Base-by-base conservation (phyloP, 2,888 invertebrate genomes). In the Nomada ferruginata region DNA sequence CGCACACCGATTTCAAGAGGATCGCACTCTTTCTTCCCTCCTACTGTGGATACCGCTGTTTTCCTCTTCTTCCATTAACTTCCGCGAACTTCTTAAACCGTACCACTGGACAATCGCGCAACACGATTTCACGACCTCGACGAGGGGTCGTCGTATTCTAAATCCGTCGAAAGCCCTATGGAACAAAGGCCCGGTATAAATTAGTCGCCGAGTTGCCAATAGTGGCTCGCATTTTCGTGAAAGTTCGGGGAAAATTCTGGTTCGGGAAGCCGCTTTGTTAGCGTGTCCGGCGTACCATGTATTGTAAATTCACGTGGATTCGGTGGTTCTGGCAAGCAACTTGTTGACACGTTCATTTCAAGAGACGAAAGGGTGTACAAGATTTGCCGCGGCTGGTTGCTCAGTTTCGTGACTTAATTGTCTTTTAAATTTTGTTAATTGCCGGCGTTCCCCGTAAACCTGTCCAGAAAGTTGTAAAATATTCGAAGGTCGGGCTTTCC, bases 281-380 rank as follows among this genome's bases (percentile, higher is more conserved):
- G 44, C n/a, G 18, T 3, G 18, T 0, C 15, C 9, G 18, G 36
- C 10, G 20, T 9, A 55, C 5, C 65, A 26, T 9, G 29, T n/a
- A n/a, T n/a, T n/a, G n/a, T 2, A 20, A 59, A 47, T 74, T 75
- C 42, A 18, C 68, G 13, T 29, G 23, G 29, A 2, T 20, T 5
- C 64, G 7, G 13, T 52, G 7, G 13, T 60, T 57, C 64, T 59
- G 36, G 59, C 64, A 36, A 36, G 20, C 74, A 65, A 76, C 72
- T 72, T 76, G 76, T 72, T 64, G 76, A 64, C 57, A 18, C 60
- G 50, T 29, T 59, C 26, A 55, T 64, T 36, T n/a, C 57, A 44
- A 26, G n/a, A 44, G 29, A 10, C 52, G 36, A 64, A 4, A 15
- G 0, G n/a, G 9, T 1, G 23, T 20, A 47, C 52, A 9, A 42